These are phyloP conservation scores for Syrmaticus mikado DNA, from an alignment of 2,113 vertebrate genomes.

Conservation along the genomic window DNA sequence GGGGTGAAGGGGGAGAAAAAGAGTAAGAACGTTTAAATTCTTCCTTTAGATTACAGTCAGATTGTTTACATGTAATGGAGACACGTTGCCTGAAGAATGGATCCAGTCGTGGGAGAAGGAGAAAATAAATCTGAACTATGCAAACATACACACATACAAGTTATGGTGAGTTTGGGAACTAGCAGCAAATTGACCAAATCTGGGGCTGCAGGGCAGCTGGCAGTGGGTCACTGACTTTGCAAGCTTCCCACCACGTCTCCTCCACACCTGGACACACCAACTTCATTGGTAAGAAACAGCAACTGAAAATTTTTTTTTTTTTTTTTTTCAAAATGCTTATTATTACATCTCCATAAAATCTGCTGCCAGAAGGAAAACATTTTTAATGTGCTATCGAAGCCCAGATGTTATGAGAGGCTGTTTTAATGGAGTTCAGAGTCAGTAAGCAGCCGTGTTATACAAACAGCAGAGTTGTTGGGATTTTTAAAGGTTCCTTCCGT, in stretches of 20 bases:
- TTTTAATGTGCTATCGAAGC: constrained; percentile 47
- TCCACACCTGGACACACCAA: constrained; percentile 52
- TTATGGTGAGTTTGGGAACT: neutral
- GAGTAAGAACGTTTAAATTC: neutral
- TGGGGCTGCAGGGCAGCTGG: neutral
- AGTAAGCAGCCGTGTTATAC: neutral
- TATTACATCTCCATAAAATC: constrained; percentile 71
- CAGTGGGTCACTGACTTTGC: neutral
- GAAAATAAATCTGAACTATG: neutral
- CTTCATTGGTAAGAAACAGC: neutral
- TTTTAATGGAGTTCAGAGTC: constrained; percentile 44
- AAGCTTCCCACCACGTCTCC: neutral
- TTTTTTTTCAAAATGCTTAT: neutral
- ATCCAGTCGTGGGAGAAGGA: neutral
- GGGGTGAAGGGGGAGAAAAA: neutral
- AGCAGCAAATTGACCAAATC: neutral
- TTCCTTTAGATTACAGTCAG: neutral
- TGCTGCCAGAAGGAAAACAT: constrained; percentile 74
- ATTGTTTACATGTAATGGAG: neutral
- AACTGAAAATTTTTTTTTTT: constrained; percentile 35
- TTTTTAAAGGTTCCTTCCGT: constrained; percentile 21
- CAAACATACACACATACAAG: rapidly evolving
- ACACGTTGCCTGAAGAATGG: neutral
- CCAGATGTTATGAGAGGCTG: constrained; percentile 70
- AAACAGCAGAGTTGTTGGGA: neutral